Evolutionary conservation across 2,113 vertebrate genomes (phyloP), one percentile per base, ranked within the genome.

Genomic region (Pelecanus crispus): DNA sequence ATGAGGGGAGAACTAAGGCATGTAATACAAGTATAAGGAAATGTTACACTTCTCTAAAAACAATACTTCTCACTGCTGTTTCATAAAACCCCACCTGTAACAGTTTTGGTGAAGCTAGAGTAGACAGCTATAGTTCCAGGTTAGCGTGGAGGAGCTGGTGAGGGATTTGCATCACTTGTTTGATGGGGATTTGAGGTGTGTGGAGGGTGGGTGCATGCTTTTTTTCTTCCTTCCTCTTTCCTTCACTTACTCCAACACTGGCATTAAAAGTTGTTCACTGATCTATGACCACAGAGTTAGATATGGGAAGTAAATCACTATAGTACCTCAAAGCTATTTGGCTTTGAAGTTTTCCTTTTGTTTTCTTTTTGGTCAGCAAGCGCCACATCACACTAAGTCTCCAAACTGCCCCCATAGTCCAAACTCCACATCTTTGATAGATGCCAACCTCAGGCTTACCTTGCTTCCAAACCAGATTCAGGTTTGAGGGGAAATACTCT

Each of bases 161-260:
- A 79, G 28, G 24, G 24, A 55, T 7, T 28, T 77, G 14, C 32
- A 82, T 18, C 32, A n/a, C 0, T 74, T 10, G 7, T 75, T 88
- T 49, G 17, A 80, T 20, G 13, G 22, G 21, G 19, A 21, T 40
- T 42, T 47, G 16, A 12, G 16, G 14, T 4, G 56, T 4, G 7
- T 6, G 9, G 15, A 1, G 4, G 2, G 1, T 42, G 4, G 4
- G 25, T 3, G 17, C 5, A 17, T 8, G 25, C 47, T 15, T 18
- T 52, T 52, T 61, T 8, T 32, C 29, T 25, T 44, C 17, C 18
- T 56, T 86, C 24, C 56, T 81, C 31, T 40, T 75, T 47, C 36
- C 26, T 28, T 84, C 28, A 70, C 17, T 73, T 78, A 66, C 21
- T 49, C 45, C 67, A 91, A 24, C 36, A 36, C 0, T 31, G 36